Conservation (phyloP, 2,797 vertebrate genomes). For the Apodemus agrarius region DNA sequence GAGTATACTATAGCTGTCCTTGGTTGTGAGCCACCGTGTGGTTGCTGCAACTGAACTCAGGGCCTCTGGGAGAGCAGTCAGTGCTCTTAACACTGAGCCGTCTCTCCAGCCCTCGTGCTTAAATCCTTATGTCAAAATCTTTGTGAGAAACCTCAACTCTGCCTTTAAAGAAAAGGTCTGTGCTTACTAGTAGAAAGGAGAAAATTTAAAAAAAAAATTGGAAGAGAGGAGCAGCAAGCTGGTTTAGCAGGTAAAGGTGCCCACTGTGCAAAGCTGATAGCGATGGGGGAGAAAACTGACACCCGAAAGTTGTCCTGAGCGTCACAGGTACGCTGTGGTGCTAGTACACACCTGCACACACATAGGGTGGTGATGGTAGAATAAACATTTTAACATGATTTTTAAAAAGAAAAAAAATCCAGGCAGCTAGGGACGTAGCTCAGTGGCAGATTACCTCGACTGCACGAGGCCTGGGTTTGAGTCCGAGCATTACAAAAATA, state of each 20-base stretch:
- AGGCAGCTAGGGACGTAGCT: not conserved
- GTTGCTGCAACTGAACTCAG: no score
- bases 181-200: not conserved
- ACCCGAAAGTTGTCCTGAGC: not conserved
- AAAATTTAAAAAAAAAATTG: not conserved
- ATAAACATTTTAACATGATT: not conserved
- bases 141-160: not conserved
- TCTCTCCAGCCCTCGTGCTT: no score
- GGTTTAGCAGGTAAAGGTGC: not conserved
- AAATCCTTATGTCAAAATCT: not conserved
- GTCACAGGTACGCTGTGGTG: not conserved
- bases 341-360: not conserved
- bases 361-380: not conserved
- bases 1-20: no score
- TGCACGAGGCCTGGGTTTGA: not conserved
- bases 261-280: not conserved
- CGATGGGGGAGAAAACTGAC: not conserved
- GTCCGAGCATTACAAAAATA: not conserved
- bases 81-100: no score
- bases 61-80: no score
- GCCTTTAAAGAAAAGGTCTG: not conserved
- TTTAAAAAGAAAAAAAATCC: not conserved
- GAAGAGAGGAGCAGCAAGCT: not conserved
- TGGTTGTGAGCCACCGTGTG: no score
- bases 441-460: not conserved